Percentiles rank a stretch among this genome's conserved stretches.
Conservation (phyloP, 2,797 vertebrate species). For the Notolabrus celidotus region DNA sequence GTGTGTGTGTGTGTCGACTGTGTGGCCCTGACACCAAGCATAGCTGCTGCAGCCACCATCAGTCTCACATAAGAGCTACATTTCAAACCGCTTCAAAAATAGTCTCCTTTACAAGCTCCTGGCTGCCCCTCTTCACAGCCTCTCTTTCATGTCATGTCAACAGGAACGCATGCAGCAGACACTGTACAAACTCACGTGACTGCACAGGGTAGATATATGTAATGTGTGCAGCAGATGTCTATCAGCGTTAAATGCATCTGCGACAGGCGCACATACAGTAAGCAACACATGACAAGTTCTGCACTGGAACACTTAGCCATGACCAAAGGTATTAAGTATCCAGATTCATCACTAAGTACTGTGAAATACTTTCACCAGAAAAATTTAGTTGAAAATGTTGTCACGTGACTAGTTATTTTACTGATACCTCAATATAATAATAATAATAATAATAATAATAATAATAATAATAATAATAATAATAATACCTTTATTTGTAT, state of each 20-base stretch:
- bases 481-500: too few species aligned
- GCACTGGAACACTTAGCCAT: slow-evolving; percentile 3
- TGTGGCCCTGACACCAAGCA: slow-evolving; percentile 75
- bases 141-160: slow-evolving; percentile 29
- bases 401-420: too few species aligned
- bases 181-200: slow-evolving; percentile 22
- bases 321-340: slow-evolving; percentile 17
- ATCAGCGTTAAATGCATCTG: slow-evolving; percentile 25
- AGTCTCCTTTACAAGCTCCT: slow-evolving; percentile 47
- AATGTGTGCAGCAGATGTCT: slow-evolving; percentile 16
- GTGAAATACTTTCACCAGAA: too few species aligned
- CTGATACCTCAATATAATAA: too few species aligned
- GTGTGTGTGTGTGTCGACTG: slow-evolving; percentile 23
- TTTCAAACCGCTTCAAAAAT: slow-evolving; percentile 74
- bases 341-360: too few species aligned
- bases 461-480: too few species aligned
- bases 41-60: slow-evolving; percentile 75
- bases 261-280: background rate
- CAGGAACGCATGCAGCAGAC: slow-evolving; percentile 18
- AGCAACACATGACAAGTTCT: slow-evolving; percentile 14
- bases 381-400: too few species aligned
- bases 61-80: slow-evolving; percentile 73
- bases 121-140: slow-evolving; percentile 19
- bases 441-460: too few species aligned
- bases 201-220: background rate